These are phyloP conservation scores for Caradrina clavipalpis DNA, from an alignment of 2,888 invertebrate genomes.

Conservation along the genomic window DNA sequence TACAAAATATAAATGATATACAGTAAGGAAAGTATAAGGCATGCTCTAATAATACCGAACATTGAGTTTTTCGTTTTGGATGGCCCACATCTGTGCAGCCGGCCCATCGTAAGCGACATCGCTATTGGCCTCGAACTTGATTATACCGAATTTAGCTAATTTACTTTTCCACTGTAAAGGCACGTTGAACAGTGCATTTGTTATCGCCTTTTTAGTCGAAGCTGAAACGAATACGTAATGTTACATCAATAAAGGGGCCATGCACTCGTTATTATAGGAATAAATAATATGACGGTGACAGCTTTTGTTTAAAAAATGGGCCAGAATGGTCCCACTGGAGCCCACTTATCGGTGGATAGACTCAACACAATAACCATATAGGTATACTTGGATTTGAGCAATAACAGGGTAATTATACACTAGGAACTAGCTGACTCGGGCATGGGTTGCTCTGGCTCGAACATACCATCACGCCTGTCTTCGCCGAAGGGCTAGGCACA, in stretches of 20 bases:
- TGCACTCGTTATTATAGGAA: too few species aligned
- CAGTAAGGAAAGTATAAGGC: constrained; percentile 79
- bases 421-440: too few species aligned
- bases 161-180: constrained; percentile 81
- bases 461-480: too few species aligned
- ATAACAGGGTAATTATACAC: too few species aligned
- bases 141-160: constrained; percentile 87
- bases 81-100: constrained; percentile 88
- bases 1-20: constrained; percentile 88
- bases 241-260: not conserved
- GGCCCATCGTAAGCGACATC: constrained; percentile 87
- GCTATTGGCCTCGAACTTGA: constrained; percentile 85
- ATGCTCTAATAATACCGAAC: constrained; percentile 89
- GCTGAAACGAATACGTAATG: constrained; percentile 77
- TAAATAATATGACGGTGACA: too few species aligned
- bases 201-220: constrained; percentile 80
- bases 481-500: too few species aligned
- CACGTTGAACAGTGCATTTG: constrained; percentile 81
- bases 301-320: too few species aligned
- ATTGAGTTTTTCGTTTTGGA: constrained; percentile 87
- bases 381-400: too few species aligned
- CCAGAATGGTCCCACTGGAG: too few species aligned
- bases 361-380: too few species aligned
- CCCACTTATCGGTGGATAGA: too few species aligned
- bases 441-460: too few species aligned